Evolutionary conservation across 2,797 vertebrate genomes (phyloP).

Genomic region (Acipenser ruthenus): DNA sequence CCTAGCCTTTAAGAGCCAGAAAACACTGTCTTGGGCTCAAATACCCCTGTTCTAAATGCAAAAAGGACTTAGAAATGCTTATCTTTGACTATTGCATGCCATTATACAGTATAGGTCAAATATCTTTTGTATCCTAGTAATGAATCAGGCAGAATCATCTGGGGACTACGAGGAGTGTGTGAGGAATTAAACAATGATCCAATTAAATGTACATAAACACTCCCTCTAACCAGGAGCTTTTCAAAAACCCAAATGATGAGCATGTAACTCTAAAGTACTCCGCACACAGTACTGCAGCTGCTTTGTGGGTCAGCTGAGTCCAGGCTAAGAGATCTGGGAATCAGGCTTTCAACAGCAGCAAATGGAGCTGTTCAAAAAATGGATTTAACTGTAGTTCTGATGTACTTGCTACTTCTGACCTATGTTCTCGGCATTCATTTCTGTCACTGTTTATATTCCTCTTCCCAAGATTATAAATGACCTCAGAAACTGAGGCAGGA

Average conservation of each 20-base stretch:
- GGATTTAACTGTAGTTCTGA: conserved; percentile 44
- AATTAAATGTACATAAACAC: conserved; percentile 12
- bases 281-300: conserved; percentile 41
- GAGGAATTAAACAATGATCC: not conserved
- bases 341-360: conserved; percentile 62
- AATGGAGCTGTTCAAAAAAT: conserved; percentile 8
- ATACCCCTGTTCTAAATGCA: too few relatives aligned
- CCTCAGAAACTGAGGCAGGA: not conserved
- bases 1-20: too few relatives aligned
- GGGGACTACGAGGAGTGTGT: not conserved
- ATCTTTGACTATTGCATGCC: too few relatives aligned
- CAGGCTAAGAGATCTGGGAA: conserved; percentile 70
- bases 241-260: conserved; percentile 36
- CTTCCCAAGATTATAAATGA: not conserved
- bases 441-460: conserved; percentile 9
- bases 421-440: conserved; percentile 24
- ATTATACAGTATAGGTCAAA: too few relatives aligned
- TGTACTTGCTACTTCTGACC: conserved; percentile 25
- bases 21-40: too few relatives aligned
- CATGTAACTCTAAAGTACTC: conserved; percentile 49
- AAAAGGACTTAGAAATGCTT: too few relatives aligned
- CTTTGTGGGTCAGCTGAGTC: conserved; percentile 35
- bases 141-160: too few relatives aligned
- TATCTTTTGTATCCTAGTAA: too few relatives aligned
- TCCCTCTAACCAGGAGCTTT: conserved; percentile 18